These are phyloP conservation scores for Drosophila punjabiensis DNA, from an alignment of 1,140 invertebrate species.

Conservation along the genomic window DNA sequence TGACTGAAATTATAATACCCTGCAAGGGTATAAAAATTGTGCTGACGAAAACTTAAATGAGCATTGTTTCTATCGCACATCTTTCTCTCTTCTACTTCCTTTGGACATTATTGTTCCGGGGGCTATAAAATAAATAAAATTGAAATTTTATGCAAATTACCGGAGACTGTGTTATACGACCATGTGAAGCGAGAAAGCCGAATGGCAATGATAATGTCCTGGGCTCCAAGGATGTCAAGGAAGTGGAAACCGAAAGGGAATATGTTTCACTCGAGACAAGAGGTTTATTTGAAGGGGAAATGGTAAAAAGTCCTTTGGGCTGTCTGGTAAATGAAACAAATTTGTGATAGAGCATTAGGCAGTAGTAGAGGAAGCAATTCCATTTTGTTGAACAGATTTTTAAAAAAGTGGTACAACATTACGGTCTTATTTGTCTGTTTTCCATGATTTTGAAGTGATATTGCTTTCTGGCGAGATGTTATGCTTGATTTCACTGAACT, in stretches of 20 bases:
- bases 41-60: constrained; percentile 44
- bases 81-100: not conserved
- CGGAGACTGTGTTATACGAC: constrained; percentile 20
- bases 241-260: constrained; percentile 43
- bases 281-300: constrained; percentile 31
- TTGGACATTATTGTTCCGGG: constrained; percentile 50
- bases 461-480: not conserved
- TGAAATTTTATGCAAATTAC: constrained; percentile 78
- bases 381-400: constrained; percentile 39
- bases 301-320: constrained; percentile 29
- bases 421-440: constrained; percentile 8
- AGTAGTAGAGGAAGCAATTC: constrained; percentile 11
- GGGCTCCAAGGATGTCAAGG: constrained; percentile 2
- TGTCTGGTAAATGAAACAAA: constrained; percentile 27
- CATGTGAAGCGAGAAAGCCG: constrained; percentile 39
- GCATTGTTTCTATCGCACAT: constrained; percentile 43
- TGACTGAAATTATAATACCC: no score
- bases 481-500: not conserved
- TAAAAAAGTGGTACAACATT: constrained; percentile 14
- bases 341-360: constrained; percentile 8
- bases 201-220: constrained; percentile 47
- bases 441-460: not conserved
- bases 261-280: constrained; percentile 58
- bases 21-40: no score
- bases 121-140: constrained; percentile 83